phyloP scores from a whole-genome alignment of 2,113 vertebrate genomes.

The Pseudorhombus dupliciocellatus region DNA sequence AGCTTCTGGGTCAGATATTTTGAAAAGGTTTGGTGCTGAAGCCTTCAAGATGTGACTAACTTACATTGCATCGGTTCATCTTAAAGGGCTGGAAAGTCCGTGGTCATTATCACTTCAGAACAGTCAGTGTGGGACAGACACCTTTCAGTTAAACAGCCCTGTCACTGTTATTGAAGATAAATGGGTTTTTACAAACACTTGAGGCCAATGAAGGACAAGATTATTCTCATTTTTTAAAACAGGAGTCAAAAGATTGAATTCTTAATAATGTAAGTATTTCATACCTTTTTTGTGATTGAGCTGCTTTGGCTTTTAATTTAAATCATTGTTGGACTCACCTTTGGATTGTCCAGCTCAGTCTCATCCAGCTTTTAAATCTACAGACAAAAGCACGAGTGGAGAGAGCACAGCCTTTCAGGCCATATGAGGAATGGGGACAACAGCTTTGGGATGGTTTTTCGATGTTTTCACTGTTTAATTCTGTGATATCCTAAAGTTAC shows the following conservation, averaged over 20 bases:
- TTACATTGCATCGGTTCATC: not conserved
- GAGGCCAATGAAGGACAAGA: not conserved
- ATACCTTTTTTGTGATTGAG: too few relatives aligned
- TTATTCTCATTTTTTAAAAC: not conserved
- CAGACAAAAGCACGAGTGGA: too few relatives aligned
- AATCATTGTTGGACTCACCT: too few relatives aligned
- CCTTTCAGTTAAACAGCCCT: not conserved
- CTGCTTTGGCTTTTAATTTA: too few relatives aligned
- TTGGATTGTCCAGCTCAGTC: too few relatives aligned
- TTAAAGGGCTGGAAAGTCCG: slow-evolving; percentile 63
- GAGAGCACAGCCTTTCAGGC: too few relatives aligned
- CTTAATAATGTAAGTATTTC: slow-evolving; percentile 34
- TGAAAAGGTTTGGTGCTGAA: slow-evolving; percentile 1
- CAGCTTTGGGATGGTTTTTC: too few relatives aligned
- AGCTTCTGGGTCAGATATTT: not conserved
- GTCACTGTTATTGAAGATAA: not conserved
- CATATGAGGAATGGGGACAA: too few relatives aligned
- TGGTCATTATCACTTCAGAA: not conserved
- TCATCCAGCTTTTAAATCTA: too few relatives aligned
- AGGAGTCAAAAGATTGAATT: slow-evolving; percentile 3
- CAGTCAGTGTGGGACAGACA: not conserved
- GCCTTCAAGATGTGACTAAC: slow-evolving; percentile 48
- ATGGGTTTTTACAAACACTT: slow-evolving; percentile 10
- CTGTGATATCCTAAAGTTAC: too few relatives aligned
- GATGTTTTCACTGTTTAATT: too few relatives aligned